phyloP scores from a whole-genome alignment of 2,888 invertebrate genomes.

The Chymomyza fuscimana region DNA sequence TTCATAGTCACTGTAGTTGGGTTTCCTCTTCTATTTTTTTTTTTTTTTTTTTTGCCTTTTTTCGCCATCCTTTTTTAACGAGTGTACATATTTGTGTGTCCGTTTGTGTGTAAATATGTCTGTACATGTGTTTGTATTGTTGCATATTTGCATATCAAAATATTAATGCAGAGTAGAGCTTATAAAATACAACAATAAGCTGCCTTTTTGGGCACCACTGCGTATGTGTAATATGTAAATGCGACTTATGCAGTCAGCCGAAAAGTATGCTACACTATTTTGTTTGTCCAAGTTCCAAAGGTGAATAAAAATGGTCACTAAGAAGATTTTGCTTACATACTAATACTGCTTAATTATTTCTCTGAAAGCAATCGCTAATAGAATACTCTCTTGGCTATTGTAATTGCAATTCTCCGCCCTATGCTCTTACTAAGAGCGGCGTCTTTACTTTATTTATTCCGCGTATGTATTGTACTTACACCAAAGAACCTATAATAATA shows the following conservation, averaged over 20 bases:
- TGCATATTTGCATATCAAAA: slow-evolving; percentile 57
- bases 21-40: slow-evolving; percentile 9
- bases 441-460: too few relatives aligned
- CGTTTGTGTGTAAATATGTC: slow-evolving; percentile 13
- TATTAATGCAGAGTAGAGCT: slow-evolving; percentile 35
- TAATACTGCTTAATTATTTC: too few relatives aligned
- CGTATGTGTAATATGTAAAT: neutral
- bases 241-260: neutral
- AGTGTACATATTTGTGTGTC: slow-evolving; percentile 18
- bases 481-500: too few relatives aligned
- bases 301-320: too few relatives aligned
- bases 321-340: too few relatives aligned
- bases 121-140: slow-evolving; percentile 3
- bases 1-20: slow-evolving; percentile 63
- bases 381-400: too few relatives aligned
- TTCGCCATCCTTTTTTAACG: slow-evolving; percentile 10
- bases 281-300: too few relatives aligned
- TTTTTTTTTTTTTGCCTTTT: neutral
- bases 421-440: too few relatives aligned
- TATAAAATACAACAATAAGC: neutral
- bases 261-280: neutral
- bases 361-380: too few relatives aligned
- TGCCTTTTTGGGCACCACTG: neutral
- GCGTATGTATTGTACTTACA: too few relatives aligned
- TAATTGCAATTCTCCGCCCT: too few relatives aligned